phyloP scores from a whole-genome alignment of 1,140 invertebrate genomes.

The Trypoxylus dichotomus region DNA sequence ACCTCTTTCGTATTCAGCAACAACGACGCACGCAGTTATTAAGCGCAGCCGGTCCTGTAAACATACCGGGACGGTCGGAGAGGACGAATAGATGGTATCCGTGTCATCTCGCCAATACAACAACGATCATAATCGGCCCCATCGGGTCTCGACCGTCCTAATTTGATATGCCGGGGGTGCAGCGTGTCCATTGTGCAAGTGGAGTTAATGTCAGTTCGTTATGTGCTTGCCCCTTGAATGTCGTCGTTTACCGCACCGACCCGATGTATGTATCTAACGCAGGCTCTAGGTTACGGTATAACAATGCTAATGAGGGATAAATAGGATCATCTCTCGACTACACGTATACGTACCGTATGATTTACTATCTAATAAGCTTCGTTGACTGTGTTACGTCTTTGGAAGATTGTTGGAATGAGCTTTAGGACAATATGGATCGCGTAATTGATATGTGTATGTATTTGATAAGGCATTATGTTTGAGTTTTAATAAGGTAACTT shows the following conservation, averaged over 20 bases:
- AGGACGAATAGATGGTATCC: background rate
- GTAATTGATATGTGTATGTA: no score
- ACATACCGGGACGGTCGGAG: background rate
- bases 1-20: background rate
- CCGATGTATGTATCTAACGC: background rate
- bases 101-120: conserved; percentile 24
- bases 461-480: no score
- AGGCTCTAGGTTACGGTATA: background rate
- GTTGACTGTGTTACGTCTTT: no score
- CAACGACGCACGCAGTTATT: background rate
- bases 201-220: conserved; percentile 15
- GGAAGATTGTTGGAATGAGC: no score
- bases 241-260: background rate
- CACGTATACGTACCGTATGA: background rate
- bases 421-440: no score
- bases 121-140: conserved; percentile 8
- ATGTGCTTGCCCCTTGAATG: background rate
- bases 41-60: background rate
- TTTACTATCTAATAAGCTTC: background rate
- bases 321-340: background rate
- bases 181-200: conserved; percentile 17
- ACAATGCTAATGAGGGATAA: conserved; percentile 16
- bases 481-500: no score
- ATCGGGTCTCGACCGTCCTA: background rate
- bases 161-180: conserved; percentile 15